Conservation (phyloP, 2,888 invertebrate species). For the Drosophila robusta region DNA sequence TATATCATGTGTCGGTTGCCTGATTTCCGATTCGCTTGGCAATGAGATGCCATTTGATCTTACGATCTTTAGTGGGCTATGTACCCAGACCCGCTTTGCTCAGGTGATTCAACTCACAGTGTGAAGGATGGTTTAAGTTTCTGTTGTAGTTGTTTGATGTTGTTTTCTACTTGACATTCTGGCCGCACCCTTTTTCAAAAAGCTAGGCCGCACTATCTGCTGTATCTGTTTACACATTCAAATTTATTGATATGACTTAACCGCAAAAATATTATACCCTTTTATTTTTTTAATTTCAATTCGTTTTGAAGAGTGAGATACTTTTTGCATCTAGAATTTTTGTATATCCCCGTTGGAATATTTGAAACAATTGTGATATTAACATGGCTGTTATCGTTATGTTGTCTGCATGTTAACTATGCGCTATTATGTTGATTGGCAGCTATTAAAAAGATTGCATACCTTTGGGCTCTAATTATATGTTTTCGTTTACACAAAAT, state of each 20-base stretch:
- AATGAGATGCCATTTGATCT: constrained; percentile 77
- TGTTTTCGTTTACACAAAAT: neutral
- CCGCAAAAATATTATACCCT: neutral
- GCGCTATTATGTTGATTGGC: constrained; percentile 11
- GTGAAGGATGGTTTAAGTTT: constrained; percentile 65
- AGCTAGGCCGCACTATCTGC: constrained; percentile 18
- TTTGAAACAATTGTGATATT: neutral
- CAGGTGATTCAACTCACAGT: constrained; percentile 73
- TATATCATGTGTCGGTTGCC: constrained; percentile 47
- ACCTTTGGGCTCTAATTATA: constrained; percentile 14
- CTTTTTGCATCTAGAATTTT: no score
- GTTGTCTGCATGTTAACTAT: neutral
- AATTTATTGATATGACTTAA: constrained; percentile 1
- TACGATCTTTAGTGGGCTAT: constrained; percentile 55
- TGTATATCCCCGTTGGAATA: neutral
- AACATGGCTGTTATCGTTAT: constrained; percentile 14
- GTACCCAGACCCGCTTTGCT: constrained; percentile 24
- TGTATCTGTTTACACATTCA: constrained; percentile 11
- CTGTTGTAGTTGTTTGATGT: constrained; percentile 12
- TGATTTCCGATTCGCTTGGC: constrained; percentile 72
- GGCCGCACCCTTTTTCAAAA: constrained; percentile 39
- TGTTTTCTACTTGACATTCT: constrained; percentile 38
- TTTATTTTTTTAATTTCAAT: neutral
- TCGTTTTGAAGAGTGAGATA: no score
- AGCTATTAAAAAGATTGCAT: neutral